Evolutionary conservation across 2,888 invertebrate species (phyloP).

Genomic region (Trichogramma dendrolimi): DNA sequence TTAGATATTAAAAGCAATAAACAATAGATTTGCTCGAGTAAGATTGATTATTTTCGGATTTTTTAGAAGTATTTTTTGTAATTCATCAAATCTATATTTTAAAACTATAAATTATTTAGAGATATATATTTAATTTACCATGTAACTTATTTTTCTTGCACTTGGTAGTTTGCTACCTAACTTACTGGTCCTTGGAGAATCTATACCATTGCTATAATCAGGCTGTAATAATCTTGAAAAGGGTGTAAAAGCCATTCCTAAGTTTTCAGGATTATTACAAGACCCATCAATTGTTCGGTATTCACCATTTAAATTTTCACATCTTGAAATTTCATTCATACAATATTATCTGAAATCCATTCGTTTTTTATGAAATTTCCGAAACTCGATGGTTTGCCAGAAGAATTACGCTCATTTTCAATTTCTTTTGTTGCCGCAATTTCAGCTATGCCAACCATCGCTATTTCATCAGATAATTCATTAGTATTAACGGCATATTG

Average conservation of each 20-base stretch:
- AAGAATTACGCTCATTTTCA: constrained; percentile 49
- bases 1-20: too few relatives aligned
- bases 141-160: constrained; percentile 69
- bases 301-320: constrained; percentile 38
- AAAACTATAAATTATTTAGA: too few relatives aligned
- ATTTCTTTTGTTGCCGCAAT: constrained; percentile 66
- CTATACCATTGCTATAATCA: constrained; percentile 71
- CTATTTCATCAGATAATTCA: constrained; percentile 59
- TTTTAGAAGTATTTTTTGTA: too few relatives aligned
- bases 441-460: constrained; percentile 65
- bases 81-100: too few relatives aligned
- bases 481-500: constrained; percentile 67
- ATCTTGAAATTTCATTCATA: background rate
- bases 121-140: constrained; percentile 8
- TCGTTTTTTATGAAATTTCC: constrained; percentile 42
- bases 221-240: constrained; percentile 71
- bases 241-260: constrained; percentile 71
- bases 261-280: constrained; percentile 69
- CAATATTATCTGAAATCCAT: constrained; percentile 32
- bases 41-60: too few relatives aligned
- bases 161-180: constrained; percentile 63
- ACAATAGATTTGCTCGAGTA: too few relatives aligned
- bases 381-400: constrained; percentile 36
- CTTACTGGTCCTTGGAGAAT: constrained; percentile 58
- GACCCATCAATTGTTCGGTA: constrained; percentile 70